Evolutionary conservation across 2,797 vertebrate genomes (phyloP), one percentile per base, ranked within the genome.

Genomic region (Thaleichthys pacificus): DNA sequence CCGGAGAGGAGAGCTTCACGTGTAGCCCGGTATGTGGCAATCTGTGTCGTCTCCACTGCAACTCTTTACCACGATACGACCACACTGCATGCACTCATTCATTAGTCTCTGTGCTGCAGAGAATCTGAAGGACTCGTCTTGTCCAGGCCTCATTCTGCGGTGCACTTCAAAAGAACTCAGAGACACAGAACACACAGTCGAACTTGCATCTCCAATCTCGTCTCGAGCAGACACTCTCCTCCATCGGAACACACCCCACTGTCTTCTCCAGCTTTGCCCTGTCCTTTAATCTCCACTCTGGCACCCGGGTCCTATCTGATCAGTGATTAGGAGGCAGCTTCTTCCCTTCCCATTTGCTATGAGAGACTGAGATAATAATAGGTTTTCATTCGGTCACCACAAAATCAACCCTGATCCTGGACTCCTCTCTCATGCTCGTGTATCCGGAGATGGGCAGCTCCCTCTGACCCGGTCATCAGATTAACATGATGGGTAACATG

Each of bases 261-360:
- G 38, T 51, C 3, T 21, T 60, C 69, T 63, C 70, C 72, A 61
- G 26, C 64, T 7, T 61, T 77, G 38, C 69, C 68, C 60, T 24
- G 24, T 15, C 47, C 62, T 74, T 7, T 73, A 68, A 42, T 62
- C 22, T 32, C 72, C 42, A 8, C 64, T 15, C 65, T 4, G 66
- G 65, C 42, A 8, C 60, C 12, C 65, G 5, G 66, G 65, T 78
- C 77, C 62, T 72, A 49, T 66, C 76, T 78, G 84, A 87, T 80
- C 86, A 77, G 58, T 82, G 86, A 88, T 89, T 82, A 82, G 1
- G 69, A 67, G 75, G 69, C 58, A 74, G 28, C 68, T 64, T 21
- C 73, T 64, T 63, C 68, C 70, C 73, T 60, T 7, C 35, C 3
- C 24, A 61, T 61, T 75, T n/a, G 71, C 77, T 72, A n/a, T 32